phyloP scores from a whole-genome alignment of 2,888 invertebrate genomes.

The Ligdia adustata region DNA sequence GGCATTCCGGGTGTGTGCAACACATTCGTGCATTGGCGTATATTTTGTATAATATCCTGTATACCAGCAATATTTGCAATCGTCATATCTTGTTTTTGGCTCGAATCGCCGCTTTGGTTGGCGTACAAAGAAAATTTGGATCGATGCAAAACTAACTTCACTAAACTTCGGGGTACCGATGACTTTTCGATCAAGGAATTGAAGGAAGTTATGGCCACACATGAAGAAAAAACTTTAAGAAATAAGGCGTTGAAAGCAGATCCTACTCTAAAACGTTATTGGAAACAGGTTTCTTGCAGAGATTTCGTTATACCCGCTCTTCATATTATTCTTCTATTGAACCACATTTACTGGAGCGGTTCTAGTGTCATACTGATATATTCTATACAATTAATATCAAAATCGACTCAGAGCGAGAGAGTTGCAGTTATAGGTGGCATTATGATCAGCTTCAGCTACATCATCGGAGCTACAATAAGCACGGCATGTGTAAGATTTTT shows the following conservation, averaged over 20 bases:
- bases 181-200: conserved; percentile 3
- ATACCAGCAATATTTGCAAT: conserved; percentile 7
- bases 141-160: not conserved
- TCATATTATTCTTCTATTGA: not conserved
- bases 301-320: conserved; percentile 1
- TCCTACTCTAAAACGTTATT: not conserved
- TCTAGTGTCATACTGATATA: conserved; percentile 2
- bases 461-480: not conserved
- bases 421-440: not conserved
- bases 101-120: conserved; percentile 5
- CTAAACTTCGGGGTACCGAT: conserved; percentile 10
- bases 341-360: conserved; percentile 11
- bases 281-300: not conserved
- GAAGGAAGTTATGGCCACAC: not conserved
- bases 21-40: not conserved
- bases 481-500: not conserved
- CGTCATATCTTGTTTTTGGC: not conserved
- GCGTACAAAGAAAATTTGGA: conserved; percentile 3
- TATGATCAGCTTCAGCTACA: not conserved
- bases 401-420: not conserved
- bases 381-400: conserved; percentile 3
- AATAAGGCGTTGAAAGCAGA: not conserved
- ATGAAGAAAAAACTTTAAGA: not conserved
- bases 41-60: conserved; percentile 1
- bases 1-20: not conserved